phyloP scores from a whole-genome alignment of 1,140 invertebrate genomes.

The Aleiodes sp. region DNA sequence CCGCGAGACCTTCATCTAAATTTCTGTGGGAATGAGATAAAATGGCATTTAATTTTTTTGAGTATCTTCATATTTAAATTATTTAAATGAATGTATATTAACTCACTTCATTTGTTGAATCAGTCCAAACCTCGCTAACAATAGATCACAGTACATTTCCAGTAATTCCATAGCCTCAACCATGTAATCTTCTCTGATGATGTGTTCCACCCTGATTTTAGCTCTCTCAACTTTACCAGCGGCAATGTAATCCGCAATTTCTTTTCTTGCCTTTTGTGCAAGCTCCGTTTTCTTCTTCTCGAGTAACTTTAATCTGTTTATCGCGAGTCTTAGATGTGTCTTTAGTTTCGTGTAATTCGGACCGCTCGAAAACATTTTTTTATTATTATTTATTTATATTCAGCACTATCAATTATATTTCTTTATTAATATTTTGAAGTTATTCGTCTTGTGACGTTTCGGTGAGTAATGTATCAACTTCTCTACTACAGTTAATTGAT shows the following conservation, averaged over 20 bases:
- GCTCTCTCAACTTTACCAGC: constrained; percentile 92
- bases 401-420: constrained; percentile 16
- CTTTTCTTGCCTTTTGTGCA: constrained; percentile 93
- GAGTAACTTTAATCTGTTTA: constrained; percentile 92
- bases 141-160: constrained; percentile 98
- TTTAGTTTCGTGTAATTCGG: constrained; percentile 96
- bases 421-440: constrained; percentile 1
- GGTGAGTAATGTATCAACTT: not conserved
- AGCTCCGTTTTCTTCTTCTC: constrained; percentile 99
- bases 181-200: constrained; percentile 98
- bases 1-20: constrained; percentile 93
- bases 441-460: not conserved
- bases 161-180: constrained; percentile 99
- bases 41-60: not conserved
- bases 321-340: constrained; percentile 91
- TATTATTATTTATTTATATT: constrained; percentile 1
- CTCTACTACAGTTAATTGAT: not conserved
- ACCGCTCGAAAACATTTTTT: constrained; percentile 84
- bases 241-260: constrained; percentile 96
- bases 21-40: constrained; percentile 68
- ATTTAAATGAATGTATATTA: not conserved
- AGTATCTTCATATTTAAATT: too few relatives aligned
- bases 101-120: constrained; percentile 96
- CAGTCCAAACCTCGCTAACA: constrained; percentile 96
- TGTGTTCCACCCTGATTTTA: constrained; percentile 97